Evolutionary conservation across 2,113 vertebrate genomes (phyloP).

Genomic region (Tamias sibiricus): DNA sequence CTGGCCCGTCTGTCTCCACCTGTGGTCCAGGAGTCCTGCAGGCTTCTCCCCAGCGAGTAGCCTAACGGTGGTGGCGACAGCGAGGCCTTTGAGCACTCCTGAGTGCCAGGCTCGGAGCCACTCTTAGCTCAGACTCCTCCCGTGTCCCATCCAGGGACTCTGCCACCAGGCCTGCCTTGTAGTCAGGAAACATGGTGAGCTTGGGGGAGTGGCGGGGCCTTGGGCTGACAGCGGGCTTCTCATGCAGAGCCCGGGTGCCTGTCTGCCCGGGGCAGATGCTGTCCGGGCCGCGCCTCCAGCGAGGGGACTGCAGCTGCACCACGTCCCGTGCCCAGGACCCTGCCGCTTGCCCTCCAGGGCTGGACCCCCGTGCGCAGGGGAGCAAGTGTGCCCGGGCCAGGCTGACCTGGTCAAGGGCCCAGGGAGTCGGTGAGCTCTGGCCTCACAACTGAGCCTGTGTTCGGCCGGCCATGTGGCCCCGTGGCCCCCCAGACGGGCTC

Average conservation of each 20-base stretch:
- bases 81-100: accelerated
- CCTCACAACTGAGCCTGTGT: accelerated
- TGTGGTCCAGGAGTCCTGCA: neutral
- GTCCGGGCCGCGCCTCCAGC: neutral
- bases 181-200: accelerated
- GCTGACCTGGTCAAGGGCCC: neutral
- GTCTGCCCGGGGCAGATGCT: neutral
- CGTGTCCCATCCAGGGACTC: neutral
- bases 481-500: accelerated
- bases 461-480: accelerated
- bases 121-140: neutral
- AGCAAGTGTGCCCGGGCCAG: conserved; percentile 11
- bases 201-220: neutral
- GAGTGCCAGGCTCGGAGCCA: neutral
- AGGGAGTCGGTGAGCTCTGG: neutral
- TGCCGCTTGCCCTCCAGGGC: neutral
- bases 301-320: neutral
- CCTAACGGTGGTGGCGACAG: accelerated
- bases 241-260: neutral
- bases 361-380: neutral
- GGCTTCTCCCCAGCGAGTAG: accelerated
- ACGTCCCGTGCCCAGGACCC: neutral
- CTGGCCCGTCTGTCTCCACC: accelerated
- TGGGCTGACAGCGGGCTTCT: neutral
- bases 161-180: too few species aligned